Evolutionary conservation across 2,888 invertebrate species (phyloP).

Genomic region (Torymus texanus): DNA sequence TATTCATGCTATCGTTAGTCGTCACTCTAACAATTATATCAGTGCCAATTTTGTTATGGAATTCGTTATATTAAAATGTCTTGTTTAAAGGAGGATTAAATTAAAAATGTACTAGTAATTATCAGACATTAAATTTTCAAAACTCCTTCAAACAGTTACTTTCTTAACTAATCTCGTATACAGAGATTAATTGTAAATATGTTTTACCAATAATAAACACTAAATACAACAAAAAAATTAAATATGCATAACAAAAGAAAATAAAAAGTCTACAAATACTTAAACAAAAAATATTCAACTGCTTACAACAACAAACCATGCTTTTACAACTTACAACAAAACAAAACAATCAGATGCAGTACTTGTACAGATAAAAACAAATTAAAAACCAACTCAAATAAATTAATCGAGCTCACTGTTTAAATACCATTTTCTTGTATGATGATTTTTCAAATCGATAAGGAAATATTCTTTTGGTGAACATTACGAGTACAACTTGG

Average conservation of each 20-base stretch:
- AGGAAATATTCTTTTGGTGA: too few species aligned
- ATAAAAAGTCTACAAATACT: constrained; percentile 10
- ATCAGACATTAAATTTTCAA: constrained; percentile 7
- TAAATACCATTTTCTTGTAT: constrained; percentile 11
- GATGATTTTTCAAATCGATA: constrained; percentile 18
- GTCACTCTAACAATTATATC: constrained; percentile 37
- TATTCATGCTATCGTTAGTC: constrained; percentile 54
- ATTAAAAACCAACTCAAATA: constrained; percentile 11
- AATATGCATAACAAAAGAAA: constrained; percentile 3
- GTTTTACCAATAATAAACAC: not conserved
- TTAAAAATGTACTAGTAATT: not conserved
- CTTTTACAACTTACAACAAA: constrained; percentile 18
- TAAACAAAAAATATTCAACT: constrained; percentile 1
- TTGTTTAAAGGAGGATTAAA: constrained; percentile 16
- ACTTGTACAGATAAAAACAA: constrained; percentile 15
- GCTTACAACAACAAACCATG: constrained; percentile 32
- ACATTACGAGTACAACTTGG: not conserved
- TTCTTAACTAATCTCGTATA: not conserved
- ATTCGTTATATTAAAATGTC: constrained; percentile 16
- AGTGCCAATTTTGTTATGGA: constrained; percentile 53
- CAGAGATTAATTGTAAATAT: not conserved
- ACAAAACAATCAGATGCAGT: constrained; percentile 17
- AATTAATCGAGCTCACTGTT: constrained; percentile 33
- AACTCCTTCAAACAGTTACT: constrained; percentile 22
- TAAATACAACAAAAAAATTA: constrained; percentile 12